Evolutionary conservation across 1,140 invertebrate genomes (phyloP).

Genomic region (Heliconius eleuchia): DNA sequence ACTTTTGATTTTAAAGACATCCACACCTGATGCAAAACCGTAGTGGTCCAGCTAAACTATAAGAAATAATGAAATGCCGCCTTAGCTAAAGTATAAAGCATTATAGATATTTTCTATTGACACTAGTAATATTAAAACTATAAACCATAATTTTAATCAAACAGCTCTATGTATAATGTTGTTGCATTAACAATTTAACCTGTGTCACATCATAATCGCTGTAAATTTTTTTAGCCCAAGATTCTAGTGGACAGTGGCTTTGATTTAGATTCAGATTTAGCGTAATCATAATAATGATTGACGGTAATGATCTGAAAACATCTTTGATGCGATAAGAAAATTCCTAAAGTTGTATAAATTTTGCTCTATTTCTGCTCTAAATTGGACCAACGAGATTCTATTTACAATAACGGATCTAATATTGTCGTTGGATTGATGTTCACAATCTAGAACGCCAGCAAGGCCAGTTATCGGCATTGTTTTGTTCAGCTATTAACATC

Average conservation of each 20-base stretch:
- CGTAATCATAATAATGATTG: conserved; percentile 17
- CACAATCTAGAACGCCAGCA: conserved; percentile 63
- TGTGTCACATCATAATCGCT: no score
- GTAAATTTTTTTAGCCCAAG: no score
- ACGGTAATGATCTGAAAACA: conserved; percentile 16
- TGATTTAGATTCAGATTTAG: neutral
- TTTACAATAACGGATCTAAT: conserved; percentile 53
- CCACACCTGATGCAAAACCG: no score
- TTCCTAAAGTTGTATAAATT: conserved; percentile 48
- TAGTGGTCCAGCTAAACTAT: no score
- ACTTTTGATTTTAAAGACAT: no score
- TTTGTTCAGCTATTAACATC: conserved; percentile 60
- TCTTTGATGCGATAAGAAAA: conserved; percentile 40
- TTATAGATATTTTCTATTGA: no score
- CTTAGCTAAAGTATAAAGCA: no score
- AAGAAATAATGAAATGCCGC: no score
- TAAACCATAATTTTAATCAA: no score
- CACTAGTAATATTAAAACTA: neutral
- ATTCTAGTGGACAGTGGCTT: neutral
- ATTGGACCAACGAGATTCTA: conserved; percentile 55
- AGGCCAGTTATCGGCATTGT: conserved; percentile 65
- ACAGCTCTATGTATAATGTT: no score
- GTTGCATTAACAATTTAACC: no score
- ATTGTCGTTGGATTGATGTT: conserved; percentile 61
- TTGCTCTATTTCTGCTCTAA: conserved; percentile 56